phyloP scores from a whole-genome alignment of 1,140 invertebrate species.

The Telenomus remus region DNA sequence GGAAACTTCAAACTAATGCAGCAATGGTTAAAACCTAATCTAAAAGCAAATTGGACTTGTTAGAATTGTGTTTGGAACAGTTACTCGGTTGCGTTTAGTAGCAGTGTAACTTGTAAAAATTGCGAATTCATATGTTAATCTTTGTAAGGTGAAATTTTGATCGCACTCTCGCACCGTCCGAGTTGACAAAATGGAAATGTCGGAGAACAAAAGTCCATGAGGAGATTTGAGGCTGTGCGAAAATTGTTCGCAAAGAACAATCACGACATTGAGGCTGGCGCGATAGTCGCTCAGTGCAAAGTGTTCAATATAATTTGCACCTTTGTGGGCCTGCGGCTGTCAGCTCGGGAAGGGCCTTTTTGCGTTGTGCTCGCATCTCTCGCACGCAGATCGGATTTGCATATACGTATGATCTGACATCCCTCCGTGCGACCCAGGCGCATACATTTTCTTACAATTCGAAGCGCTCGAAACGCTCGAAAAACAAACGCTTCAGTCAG shows the following conservation, averaged over 20 bases:
- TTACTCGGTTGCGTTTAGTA: no score
- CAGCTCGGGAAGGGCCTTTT: slow-evolving; percentile 20
- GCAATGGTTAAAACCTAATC: no score
- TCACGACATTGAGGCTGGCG: neutral
- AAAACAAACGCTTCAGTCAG: slow-evolving; percentile 21
- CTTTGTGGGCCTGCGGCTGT: slow-evolving; percentile 46
- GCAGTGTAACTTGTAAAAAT: no score
- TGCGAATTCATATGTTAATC: slow-evolving; percentile 1
- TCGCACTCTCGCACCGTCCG: neutral
- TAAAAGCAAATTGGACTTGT: no score
- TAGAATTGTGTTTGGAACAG: no score
- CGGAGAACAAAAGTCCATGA: neutral
- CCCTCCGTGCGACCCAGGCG: slow-evolving; percentile 16
- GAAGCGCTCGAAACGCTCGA: slow-evolving; percentile 31
- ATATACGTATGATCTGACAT: slow-evolving; percentile 30
- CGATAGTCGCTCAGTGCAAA: slow-evolving; percentile 22
- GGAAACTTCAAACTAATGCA: no score
- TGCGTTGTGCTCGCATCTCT: slow-evolving; percentile 23
- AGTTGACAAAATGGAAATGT: neutral
- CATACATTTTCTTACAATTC: slow-evolving; percentile 38
- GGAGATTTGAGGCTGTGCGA: neutral
- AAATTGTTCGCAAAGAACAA: slow-evolving; percentile 7
- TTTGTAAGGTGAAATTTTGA: neutral
- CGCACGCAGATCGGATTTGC: slow-evolving; percentile 32
- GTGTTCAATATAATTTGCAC: slow-evolving; percentile 47